Evolutionary conservation across 2,888 invertebrate species (phyloP).

Genomic region (Drosophila dives): DNA sequence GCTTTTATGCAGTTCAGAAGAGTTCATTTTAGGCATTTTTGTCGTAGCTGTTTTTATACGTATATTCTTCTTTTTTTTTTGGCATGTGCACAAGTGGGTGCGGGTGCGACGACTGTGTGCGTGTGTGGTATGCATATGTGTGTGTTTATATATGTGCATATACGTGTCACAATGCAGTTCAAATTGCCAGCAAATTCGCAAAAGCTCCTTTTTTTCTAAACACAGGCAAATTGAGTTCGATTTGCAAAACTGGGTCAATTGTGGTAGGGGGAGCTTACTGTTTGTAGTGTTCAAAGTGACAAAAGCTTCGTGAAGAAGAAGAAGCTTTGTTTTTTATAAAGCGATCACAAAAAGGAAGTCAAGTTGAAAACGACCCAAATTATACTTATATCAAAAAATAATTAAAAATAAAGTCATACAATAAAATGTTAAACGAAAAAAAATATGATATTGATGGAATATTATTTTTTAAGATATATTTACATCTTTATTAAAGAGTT

Average conservation of each 20-base stretch:
- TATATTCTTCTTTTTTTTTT: slow-evolving; percentile 35
- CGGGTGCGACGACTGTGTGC: slow-evolving; percentile 4
- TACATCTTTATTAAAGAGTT: not conserved
- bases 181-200: slow-evolving; percentile 13
- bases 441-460: not conserved
- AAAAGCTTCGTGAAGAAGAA: not conserved
- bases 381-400: not conserved
- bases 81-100: slow-evolving; percentile 44
- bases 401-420: not conserved
- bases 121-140: slow-evolving; percentile 4
- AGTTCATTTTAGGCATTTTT: slow-evolving; percentile 54
- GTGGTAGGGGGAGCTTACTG: not conserved
- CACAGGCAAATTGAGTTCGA: slow-evolving; percentile 5
- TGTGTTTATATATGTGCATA: slow-evolving; percentile 13
- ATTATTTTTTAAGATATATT: not conserved
- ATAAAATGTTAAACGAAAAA: not conserved
- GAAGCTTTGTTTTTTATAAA: not conserved
- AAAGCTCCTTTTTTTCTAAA: slow-evolving; percentile 1
- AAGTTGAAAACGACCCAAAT: not conserved
- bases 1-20: slow-evolving; percentile 65
- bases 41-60: slow-evolving; percentile 3
- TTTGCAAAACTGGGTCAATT: slow-evolving; percentile 38
- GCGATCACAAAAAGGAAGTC: not conserved
- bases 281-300: not conserved
- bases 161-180: slow-evolving; percentile 60